Percentiles rank a stretch among this genome's conserved stretches.
These are phyloP conservation scores for Acanthosepion pharaonis DNA, from an alignment of 2,888 invertebrate species.

Conservation along the genomic window DNA sequence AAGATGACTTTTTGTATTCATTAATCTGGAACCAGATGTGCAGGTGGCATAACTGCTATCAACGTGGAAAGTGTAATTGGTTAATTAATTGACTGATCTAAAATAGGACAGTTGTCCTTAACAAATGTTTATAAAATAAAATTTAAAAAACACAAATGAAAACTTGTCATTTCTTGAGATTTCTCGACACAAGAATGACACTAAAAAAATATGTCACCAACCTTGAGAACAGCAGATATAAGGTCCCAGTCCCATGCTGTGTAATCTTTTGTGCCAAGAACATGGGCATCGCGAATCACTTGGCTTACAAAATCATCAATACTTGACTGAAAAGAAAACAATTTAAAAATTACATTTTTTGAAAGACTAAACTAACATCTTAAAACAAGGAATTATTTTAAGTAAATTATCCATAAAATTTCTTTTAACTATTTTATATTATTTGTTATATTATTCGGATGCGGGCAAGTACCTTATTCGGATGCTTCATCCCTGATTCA, in stretches of 20 bases:
- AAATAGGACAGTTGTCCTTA: too few relatives aligned
- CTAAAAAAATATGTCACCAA: slow-evolving; percentile 68
- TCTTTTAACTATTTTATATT: too few relatives aligned
- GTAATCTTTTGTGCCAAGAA: slow-evolving; percentile 84
- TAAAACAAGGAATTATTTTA: background rate
- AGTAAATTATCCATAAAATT: background rate
- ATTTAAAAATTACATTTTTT: background rate
- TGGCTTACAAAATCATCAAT: slow-evolving; percentile 66
- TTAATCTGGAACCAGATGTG: too few relatives aligned
- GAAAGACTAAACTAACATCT: background rate
- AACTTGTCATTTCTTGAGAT: background rate
- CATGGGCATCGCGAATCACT: slow-evolving; percentile 85
- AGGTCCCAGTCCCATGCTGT: slow-evolving; percentile 94
- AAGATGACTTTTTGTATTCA: too few relatives aligned
- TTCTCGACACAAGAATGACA: background rate
- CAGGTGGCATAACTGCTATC: too few relatives aligned
- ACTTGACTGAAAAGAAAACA: slow-evolving; percentile 53
- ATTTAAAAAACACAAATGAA: background rate
- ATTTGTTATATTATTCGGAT: too few relatives aligned
- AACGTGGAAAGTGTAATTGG: too few relatives aligned
- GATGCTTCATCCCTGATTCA: too few relatives aligned
- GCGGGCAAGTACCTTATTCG: too few relatives aligned
- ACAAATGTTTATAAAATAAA: too few relatives aligned
- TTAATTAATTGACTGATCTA: too few relatives aligned
- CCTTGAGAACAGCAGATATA: slow-evolving; percentile 87